A percentile compares a stretch with the other conserved stretches of the same genome.
Conservation (phyloP, 2,797 vertebrate genomes). For the Fundulus diaphanus region DNA sequence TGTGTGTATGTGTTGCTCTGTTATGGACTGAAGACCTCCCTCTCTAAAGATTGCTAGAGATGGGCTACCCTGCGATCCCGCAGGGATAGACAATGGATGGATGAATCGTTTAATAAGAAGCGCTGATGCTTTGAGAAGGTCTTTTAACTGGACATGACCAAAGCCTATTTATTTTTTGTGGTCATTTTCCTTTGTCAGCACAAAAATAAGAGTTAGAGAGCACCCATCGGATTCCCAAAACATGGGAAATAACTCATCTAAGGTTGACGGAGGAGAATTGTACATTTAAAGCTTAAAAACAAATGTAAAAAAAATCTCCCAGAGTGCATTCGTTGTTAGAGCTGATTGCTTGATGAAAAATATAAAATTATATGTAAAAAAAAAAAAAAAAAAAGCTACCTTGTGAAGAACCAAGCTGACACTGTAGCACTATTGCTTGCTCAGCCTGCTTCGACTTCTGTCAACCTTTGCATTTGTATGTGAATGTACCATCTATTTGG, state of each 20-base stretch:
- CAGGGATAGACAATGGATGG: neutral
- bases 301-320: neutral
- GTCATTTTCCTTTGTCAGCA: neutral
- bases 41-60: neutral
- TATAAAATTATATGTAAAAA: neutral
- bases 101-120: neutral
- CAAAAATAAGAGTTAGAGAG: neutral
- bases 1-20: neutral
- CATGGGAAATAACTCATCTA: too few species aligned
- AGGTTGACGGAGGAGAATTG: neutral
- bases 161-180: neutral
- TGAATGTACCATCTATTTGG: conserved; percentile 6
- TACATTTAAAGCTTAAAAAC: neutral
- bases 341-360: neutral
- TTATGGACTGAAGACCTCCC: neutral
- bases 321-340: neutral
- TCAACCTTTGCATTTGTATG: conserved; percentile 6
- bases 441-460: neutral
- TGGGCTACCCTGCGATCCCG: neutral
- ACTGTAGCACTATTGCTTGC: neutral
- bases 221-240: neutral
- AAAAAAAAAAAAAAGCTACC: neutral
- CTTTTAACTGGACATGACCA: neutral
- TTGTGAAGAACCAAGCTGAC: neutral
- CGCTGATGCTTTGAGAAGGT: neutral